These are phyloP conservation scores for Sarcophaga rosellei DNA, from an alignment of 2,888 invertebrate species.

Conservation along the genomic window DNA sequence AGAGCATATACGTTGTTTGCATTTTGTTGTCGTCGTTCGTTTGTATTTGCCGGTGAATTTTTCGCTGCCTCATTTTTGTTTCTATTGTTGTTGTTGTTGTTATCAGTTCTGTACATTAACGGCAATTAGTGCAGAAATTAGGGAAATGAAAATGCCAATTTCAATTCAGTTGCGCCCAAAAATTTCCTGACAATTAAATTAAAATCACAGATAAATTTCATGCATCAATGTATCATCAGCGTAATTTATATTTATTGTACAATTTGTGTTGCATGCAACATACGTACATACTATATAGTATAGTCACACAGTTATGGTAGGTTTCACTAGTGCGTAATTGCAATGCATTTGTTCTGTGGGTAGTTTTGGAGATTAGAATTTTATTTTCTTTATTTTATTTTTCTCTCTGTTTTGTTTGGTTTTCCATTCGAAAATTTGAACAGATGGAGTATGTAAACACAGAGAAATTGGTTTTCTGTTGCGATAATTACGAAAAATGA, in stretches of 20 bases:
- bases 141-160: constrained; percentile 73
- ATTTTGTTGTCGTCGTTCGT: constrained; percentile 36
- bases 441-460: constrained; percentile 71
- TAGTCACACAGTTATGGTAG: constrained; percentile 16
- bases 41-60: neutral
- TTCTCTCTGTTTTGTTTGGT: neutral
- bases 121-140: constrained; percentile 77
- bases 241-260: constrained; percentile 32
- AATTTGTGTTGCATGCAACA: neutral
- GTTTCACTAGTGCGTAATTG: constrained; percentile 23
- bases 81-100: too few species aligned
- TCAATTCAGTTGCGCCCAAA: constrained; percentile 69
- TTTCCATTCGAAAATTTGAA: constrained; percentile 59
- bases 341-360: constrained; percentile 50
- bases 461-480: constrained; percentile 60
- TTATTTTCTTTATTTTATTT: neutral
- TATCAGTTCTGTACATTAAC: constrained; percentile 43
- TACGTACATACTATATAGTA: too few species aligned
- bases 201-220: constrained; percentile 74
- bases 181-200: constrained; percentile 79
- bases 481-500: constrained; percentile 59
- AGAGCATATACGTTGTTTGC: constrained; percentile 48
- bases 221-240: constrained; percentile 54
- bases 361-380: constrained; percentile 53
- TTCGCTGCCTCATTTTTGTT: too few species aligned